These are phyloP conservation scores for Tethya wilhelma DNA, from an alignment of 37 sponge, comb jelly and placozoan genomes.

Conservation along the genomic window DNA sequence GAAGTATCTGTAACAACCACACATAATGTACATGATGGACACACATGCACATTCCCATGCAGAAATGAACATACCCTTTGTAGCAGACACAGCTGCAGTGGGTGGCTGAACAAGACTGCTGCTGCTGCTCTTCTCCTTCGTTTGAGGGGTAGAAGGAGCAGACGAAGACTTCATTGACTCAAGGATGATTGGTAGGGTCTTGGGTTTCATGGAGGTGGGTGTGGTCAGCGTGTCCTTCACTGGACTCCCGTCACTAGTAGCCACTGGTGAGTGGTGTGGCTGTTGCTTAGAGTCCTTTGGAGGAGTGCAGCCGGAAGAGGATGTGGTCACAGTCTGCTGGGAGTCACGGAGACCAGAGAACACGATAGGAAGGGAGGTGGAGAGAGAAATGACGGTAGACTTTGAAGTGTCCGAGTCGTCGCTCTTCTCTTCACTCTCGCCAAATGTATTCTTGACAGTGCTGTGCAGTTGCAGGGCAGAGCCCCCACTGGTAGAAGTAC, in stretches of 20 bases:
- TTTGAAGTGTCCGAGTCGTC: too few species aligned
- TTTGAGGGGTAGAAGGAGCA: background rate
- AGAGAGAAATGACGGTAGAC: slow-evolving; percentile 42
- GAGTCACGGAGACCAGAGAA: too few species aligned
- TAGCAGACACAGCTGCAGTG: too few species aligned
- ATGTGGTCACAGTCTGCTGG: background rate
- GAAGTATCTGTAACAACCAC: background rate
- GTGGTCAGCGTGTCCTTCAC: background rate
- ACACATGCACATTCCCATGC: background rate
- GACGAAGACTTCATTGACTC: slow-evolving; percentile 9
- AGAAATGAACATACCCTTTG: background rate
- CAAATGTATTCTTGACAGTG: background rate
- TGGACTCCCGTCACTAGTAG: too few species aligned
- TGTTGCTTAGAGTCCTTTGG: too few species aligned
- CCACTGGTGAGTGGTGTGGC: too few species aligned
- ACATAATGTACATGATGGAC: background rate
- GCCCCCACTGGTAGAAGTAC: background rate
- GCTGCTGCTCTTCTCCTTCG: background rate
- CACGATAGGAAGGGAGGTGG: slow-evolving; percentile 36
- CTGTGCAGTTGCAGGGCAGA: background rate
- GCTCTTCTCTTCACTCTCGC: slow-evolving; percentile 13
- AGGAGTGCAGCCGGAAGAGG: background rate
- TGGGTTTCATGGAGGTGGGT: background rate
- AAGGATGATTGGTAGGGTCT: background rate
- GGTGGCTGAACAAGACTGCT: too few species aligned